Percentiles rank a stretch among this genome's conserved stretches.
These are phyloP conservation scores for Clangula hyemalis DNA, from an alignment of 2,797 vertebrate species.

Conservation along the genomic window DNA sequence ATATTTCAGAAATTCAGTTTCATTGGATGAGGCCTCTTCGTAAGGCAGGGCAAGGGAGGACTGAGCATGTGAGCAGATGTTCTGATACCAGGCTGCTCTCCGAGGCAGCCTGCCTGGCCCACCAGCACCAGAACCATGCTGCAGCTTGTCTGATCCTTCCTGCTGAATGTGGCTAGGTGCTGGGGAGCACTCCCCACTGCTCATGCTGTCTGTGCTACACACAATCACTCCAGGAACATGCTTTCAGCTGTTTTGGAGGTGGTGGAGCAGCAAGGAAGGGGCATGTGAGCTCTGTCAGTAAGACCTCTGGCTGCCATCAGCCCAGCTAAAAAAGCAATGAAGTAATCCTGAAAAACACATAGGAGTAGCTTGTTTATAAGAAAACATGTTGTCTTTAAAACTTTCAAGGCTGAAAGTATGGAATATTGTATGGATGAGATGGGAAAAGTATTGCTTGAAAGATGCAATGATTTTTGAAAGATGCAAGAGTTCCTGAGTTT, in stretches of 20 bases:
- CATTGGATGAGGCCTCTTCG: background rate
- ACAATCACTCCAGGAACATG: background rate
- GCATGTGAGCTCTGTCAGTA: rapidly evolving
- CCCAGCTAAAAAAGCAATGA: background rate
- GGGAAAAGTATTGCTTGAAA: background rate
- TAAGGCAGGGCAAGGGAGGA: background rate
- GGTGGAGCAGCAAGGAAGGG: background rate
- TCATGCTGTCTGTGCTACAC: background rate
- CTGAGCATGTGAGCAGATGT: rapidly evolving
- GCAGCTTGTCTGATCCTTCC: background rate
- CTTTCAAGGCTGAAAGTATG: background rate
- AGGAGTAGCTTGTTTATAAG: background rate
- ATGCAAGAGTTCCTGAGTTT: background rate
- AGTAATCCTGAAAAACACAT: background rate
- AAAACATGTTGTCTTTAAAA: background rate
- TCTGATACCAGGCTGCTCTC: background rate
- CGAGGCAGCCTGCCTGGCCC: background rate
- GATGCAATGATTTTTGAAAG: background rate
- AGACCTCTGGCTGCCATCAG: background rate
- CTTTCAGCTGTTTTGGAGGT: background rate
- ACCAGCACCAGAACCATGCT: background rate
- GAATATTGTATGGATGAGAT: background rate
- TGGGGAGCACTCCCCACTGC: background rate
- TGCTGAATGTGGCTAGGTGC: background rate
- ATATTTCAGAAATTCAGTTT: background rate